Conservation (phyloP, 2,113 vertebrate species). For the Paracanthobrama guichenoti region DNA sequence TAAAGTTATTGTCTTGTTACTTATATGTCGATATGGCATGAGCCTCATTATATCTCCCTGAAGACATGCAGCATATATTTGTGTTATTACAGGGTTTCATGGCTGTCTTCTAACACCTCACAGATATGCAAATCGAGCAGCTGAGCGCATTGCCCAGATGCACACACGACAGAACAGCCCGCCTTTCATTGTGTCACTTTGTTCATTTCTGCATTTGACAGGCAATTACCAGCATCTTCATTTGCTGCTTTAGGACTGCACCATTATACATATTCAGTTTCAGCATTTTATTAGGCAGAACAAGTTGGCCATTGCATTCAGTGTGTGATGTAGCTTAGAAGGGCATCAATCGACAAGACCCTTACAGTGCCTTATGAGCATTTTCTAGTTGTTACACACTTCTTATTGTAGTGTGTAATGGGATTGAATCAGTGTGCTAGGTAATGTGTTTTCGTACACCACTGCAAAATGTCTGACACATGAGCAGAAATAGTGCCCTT, state of each 20-base stretch:
- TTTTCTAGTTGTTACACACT: neutral
- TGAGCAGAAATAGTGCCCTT: neutral
- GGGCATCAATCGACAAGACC: neutral
- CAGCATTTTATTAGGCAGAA: neutral
- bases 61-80: neutral
- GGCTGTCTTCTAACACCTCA: slow-evolving; percentile 2
- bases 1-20: slow-evolving; percentile 1
- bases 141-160: neutral
- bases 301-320: neutral
- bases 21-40: neutral
- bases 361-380: neutral
- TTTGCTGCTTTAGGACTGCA: slow-evolving; percentile 27
- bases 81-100: neutral
- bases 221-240: slow-evolving; percentile 66
- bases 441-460: neutral
- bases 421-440: neutral
- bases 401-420: neutral
- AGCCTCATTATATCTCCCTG: slow-evolving; percentile 6
- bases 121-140: slow-evolving; percentile 2
- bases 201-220: slow-evolving; percentile 65
- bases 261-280: neutral
- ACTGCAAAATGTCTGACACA: neutral
- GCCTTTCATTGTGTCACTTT: slow-evolving; percentile 31
- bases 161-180: neutral
- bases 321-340: neutral